Conservation (phyloP, 35 echinoderm and acorn worm species). For the Eucidaris tribuloides region DNA sequence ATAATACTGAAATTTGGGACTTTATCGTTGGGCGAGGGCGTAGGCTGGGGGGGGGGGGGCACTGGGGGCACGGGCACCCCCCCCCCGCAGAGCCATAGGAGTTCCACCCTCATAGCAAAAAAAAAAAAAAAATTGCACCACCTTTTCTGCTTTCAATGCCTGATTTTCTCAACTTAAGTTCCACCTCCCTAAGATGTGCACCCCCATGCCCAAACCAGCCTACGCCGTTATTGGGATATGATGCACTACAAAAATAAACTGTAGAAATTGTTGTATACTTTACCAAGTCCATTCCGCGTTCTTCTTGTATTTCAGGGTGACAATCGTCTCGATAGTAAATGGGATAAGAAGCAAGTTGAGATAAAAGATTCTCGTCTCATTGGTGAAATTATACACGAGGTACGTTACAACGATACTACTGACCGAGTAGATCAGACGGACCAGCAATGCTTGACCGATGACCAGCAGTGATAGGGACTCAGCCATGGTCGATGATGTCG, state of each 20-base stretch:
- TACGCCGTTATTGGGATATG: not conserved
- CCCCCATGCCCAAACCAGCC: not conserved
- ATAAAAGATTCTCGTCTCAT: not conserved
- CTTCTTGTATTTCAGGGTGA: constrained; percentile 25
- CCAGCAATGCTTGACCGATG: not conserved
- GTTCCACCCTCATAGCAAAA: not conserved
- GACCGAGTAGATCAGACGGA: not conserved
- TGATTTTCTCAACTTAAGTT: too few species aligned
- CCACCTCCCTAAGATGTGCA: too few species aligned
- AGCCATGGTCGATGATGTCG: too few species aligned
- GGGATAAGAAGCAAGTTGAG: not conserved
- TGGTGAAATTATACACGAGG: not conserved
- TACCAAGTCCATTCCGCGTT: constrained; percentile 12
- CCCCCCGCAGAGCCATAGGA: not conserved
- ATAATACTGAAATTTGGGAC: too few species aligned
- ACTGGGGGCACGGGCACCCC: not conserved
- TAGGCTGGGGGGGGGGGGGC: not conserved
- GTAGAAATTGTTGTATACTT: not conserved
- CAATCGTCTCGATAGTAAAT: not conserved
- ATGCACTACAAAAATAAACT: not conserved
- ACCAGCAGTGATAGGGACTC: not conserved
- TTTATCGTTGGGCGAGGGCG: too few species aligned
- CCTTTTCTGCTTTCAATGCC: too few species aligned
- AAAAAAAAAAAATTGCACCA: not conserved
- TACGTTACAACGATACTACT: not conserved